A percentile compares a stretch with the other conserved stretches of the same genome.
These are phyloP conservation scores for Idaea dimidiata DNA, from an alignment of 2,888 invertebrate genomes.

Conservation along the genomic window DNA sequence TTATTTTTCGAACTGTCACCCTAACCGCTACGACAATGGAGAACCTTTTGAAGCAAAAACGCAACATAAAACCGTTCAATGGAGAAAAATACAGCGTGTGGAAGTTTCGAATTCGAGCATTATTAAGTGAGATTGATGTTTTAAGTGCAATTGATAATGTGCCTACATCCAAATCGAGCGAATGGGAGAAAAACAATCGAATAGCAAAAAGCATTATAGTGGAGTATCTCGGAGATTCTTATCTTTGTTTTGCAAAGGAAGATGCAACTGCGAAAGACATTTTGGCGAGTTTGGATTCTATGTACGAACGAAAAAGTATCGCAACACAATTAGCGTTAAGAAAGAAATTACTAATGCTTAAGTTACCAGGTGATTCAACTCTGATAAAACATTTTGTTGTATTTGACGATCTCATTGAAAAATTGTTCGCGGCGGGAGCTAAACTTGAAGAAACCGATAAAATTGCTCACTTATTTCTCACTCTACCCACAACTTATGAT, in stretches of 20 bases:
- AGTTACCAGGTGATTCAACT: conserved; percentile 16
- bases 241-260: neutral
- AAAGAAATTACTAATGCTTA: conserved; percentile 25
- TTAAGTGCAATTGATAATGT: conserved; percentile 14
- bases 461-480: conserved; percentile 43
- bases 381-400: neutral
- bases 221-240: conserved; percentile 8
- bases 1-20: no score
- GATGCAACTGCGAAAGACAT: conserved; percentile 14
- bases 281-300: conserved; percentile 19
- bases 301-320: conserved; percentile 31
- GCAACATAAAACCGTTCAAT: conserved; percentile 28
- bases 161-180: neutral
- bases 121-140: conserved; percentile 32
- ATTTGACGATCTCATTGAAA: conserved; percentile 45
- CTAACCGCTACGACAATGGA: neutral
- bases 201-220: conserved; percentile 29
- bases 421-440: conserved; percentile 43
- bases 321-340: conserved; percentile 28
- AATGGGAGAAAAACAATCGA: conserved; percentile 9
- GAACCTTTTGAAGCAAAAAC: conserved; percentile 6
- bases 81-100: conserved; percentile 31
- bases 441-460: conserved; percentile 47
- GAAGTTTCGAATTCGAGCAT: conserved; percentile 30
- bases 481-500: conserved; percentile 44